Percentiles rank a stretch among this genome's conserved stretches.
phyloP scores from a whole-genome alignment of 2,797 vertebrate genomes.

The Adelosebastes latens region DNA sequence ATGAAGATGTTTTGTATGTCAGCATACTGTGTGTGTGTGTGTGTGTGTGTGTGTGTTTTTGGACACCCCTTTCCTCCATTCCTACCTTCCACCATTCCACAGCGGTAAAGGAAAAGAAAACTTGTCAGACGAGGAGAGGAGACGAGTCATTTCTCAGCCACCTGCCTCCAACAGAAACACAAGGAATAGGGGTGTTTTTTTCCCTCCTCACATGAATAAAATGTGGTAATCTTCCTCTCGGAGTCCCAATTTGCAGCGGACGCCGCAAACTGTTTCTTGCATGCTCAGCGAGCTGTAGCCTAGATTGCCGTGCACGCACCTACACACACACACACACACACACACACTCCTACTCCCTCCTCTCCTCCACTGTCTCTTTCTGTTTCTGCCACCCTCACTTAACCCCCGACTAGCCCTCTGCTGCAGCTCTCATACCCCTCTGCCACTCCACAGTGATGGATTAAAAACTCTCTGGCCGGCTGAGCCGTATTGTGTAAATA shows the following conservation, averaged over 20 bases:
- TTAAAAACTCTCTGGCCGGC: constrained; percentile 45
- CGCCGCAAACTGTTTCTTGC: constrained; percentile 29
- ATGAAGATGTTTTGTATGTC: constrained; percentile 17
- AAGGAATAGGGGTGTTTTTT: constrained; percentile 21
- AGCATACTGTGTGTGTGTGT: constrained; percentile 17
- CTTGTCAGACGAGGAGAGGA: constrained; percentile 41
- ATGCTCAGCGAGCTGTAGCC: constrained; percentile 1
- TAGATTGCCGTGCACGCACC: neutral
- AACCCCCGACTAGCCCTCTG: constrained; percentile 25
- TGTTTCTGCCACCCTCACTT: constrained; percentile 24
- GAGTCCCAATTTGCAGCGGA: constrained; percentile 3
- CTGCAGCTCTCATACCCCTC: constrained; percentile 15
- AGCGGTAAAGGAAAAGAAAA: constrained; percentile 65
- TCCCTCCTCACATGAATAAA: constrained; percentile 1
- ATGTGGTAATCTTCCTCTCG: neutral
- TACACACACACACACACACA: neutral
- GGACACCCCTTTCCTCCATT: constrained; percentile 44
- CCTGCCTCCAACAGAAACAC: constrained; percentile 68
- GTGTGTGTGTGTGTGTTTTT: constrained; percentile 49
- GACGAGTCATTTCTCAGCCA: constrained; percentile 55
- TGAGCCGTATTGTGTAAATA: constrained; percentile 65
- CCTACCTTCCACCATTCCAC: constrained; percentile 39
- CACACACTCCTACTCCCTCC: neutral
- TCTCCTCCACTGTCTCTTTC: neutral
- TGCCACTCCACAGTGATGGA: constrained; percentile 47